These are phyloP conservation scores for Poecilia gillii DNA, from an alignment of 2,797 vertebrate species.

Conservation along the genomic window DNA sequence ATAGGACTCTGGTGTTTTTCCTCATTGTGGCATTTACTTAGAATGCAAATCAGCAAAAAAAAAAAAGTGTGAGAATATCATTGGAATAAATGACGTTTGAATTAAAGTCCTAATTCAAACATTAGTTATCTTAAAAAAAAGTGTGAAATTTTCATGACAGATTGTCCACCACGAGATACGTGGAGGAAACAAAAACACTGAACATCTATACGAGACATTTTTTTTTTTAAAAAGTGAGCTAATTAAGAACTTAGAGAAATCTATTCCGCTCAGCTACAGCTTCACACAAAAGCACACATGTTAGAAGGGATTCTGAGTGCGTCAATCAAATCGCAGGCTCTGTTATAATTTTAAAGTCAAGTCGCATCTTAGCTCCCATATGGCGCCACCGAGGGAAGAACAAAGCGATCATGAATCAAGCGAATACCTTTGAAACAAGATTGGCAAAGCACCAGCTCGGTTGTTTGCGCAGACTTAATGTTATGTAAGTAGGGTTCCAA, in stretches of 20 bases:
- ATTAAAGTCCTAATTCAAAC: neutral
- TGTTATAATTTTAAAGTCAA: constrained; percentile 64
- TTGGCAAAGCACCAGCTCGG: constrained; percentile 58
- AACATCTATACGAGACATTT: constrained; percentile 24
- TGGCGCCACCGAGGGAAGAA: constrained; percentile 65
- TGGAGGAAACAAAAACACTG: constrained; percentile 1
- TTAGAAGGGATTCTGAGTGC: constrained; percentile 50
- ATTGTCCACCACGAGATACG: constrained; percentile 27
- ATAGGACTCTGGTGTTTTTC: constrained; percentile 45
- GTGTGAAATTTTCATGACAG: constrained; percentile 22
- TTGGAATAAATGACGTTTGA: neutral
- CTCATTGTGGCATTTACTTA: constrained; percentile 45
- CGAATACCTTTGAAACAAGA: constrained; percentile 70
- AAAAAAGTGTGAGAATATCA: constrained; percentile 11
- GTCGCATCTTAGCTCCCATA: constrained; percentile 69
- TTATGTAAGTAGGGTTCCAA: constrained; percentile 52
- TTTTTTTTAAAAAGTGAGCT: constrained; percentile 47
- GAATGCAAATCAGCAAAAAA: constrained; percentile 27
- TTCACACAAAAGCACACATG: constrained; percentile 47
- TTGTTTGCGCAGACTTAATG: constrained; percentile 61
- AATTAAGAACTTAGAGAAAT: constrained; percentile 69
- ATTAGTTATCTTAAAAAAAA: neutral
- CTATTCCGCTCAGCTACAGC: constrained; percentile 30
- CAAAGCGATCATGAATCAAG: constrained; percentile 66
- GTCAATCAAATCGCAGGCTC: constrained; percentile 71